Evolutionary conservation across 2,797 vertebrate species (phyloP).

Genomic region (Esox masquinongy): DNA sequence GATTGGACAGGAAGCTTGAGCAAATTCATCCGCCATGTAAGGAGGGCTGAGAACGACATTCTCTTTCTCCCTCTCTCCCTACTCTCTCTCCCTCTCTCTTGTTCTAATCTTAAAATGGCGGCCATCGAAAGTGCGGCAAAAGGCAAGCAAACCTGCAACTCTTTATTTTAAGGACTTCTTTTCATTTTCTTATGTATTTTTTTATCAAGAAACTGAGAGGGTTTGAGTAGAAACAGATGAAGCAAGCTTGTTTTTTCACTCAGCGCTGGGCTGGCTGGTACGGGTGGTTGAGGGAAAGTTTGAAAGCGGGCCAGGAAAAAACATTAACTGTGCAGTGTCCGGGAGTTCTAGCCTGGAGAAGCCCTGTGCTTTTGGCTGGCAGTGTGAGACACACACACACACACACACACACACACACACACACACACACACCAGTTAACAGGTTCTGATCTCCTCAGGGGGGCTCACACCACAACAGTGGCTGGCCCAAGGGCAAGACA

Average conservation of each 20-base stretch:
- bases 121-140: slow-evolving; percentile 65
- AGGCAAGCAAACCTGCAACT: slow-evolving; percentile 64
- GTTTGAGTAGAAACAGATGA: slow-evolving; percentile 89
- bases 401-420: slow-evolving; percentile 8
- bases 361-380: slow-evolving; percentile 46
- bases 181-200: slow-evolving; percentile 51
- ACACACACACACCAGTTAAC: slow-evolving; percentile 18
- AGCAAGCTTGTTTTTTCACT: slow-evolving; percentile 79
- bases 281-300: slow-evolving; percentile 68
- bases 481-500: slow-evolving; percentile 19
- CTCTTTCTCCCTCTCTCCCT: slow-evolving; percentile 40
- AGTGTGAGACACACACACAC: slow-evolving; percentile 10
- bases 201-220: slow-evolving; percentile 68
- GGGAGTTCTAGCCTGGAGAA: slow-evolving; percentile 49
- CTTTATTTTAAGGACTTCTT: slow-evolving; percentile 37
- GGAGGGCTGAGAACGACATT: slow-evolving; percentile 80
- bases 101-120: slow-evolving; percentile 85
- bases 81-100: slow-evolving; percentile 40
- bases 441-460: slow-evolving; percentile 35
- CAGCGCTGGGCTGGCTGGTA: slow-evolving; percentile 79
- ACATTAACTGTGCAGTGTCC: slow-evolving; percentile 88
- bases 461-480: slow-evolving; percentile 27
- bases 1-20: slow-evolving; percentile 81
- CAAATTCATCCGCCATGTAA: slow-evolving; percentile 89
- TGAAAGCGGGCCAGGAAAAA: slow-evolving; percentile 87